A percentile compares a stretch with the other conserved stretches of the same genome.
These are phyloP conservation scores for Plagodis pulveraria DNA, from an alignment of 2,888 invertebrate species.

Conservation along the genomic window DNA sequence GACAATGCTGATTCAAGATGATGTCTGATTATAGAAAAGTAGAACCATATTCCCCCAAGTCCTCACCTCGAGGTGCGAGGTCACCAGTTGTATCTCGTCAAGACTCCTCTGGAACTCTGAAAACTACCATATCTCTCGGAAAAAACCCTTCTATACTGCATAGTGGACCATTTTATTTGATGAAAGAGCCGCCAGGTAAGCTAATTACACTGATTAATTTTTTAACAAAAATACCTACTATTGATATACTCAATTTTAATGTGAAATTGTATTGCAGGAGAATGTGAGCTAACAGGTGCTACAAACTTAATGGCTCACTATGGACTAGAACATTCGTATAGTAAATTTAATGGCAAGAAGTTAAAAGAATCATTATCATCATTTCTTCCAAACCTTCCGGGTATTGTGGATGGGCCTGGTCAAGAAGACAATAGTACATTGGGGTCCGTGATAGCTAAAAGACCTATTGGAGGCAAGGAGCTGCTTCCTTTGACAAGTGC, in stretches of 20 bases:
- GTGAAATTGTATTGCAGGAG: slow-evolving; percentile 83
- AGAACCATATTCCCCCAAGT: slow-evolving; percentile 97
- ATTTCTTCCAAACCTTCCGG: slow-evolving; percentile 97
- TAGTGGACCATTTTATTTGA: slow-evolving; percentile 98
- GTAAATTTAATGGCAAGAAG: slow-evolving; percentile 98
- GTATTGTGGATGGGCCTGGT: slow-evolving; percentile 97
- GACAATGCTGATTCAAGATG: slow-evolving; percentile 89
- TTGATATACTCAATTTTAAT: background rate
- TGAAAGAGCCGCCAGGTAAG: slow-evolving; percentile 97
- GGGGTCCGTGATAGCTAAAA: slow-evolving; percentile 97
- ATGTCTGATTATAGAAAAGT: slow-evolving; percentile 96
- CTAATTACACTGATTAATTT: background rate
- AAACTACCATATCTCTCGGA: slow-evolving; percentile 98
- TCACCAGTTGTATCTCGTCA: slow-evolving; percentile 98
- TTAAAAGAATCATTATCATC: slow-evolving; percentile 97
- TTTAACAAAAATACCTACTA: background rate
- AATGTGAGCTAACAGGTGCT: slow-evolving; percentile 97
- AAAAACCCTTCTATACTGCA: slow-evolving; percentile 99
- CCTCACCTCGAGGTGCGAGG: slow-evolving; percentile 96
- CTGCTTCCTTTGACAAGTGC: slow-evolving; percentile 93
- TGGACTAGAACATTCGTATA: slow-evolving; percentile 98
- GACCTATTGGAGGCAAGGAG: slow-evolving; percentile 95
- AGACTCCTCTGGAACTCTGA: slow-evolving; percentile 98
- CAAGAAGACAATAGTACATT: slow-evolving; percentile 93
- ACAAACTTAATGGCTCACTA: slow-evolving; percentile 98